These are phyloP conservation scores for Crocuta crocuta DNA, from an alignment of 2,113 vertebrate species.

Conservation along the genomic window DNA sequence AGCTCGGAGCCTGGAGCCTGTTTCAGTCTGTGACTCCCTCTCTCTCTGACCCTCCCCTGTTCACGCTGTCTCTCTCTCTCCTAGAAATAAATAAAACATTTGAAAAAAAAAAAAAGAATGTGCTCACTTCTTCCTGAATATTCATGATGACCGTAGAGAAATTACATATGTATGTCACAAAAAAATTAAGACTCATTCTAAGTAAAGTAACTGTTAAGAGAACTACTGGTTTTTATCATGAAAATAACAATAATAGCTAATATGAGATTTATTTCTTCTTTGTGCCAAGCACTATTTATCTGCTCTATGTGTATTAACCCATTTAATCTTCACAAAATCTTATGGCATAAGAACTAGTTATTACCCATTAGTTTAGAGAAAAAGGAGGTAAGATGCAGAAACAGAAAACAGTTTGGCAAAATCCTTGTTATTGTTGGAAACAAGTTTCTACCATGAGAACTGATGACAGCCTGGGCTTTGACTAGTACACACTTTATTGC, in stretches of 20 bases:
- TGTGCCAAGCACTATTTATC: background rate
- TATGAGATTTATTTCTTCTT: background rate
- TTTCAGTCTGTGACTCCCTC: too few relatives aligned
- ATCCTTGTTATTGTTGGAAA: background rate
- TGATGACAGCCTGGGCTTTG: background rate
- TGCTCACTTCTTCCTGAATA: background rate
- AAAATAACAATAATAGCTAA: background rate
- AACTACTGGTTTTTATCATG: background rate
- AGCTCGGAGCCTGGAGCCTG: too few relatives aligned
- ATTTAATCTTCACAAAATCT: background rate
- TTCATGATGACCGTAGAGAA: background rate
- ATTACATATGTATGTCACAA: background rate
- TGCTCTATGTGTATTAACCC: background rate
- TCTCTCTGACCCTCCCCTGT: too few relatives aligned
- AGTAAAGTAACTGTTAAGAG: background rate
- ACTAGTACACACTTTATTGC: fast-evolving
- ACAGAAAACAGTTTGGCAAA: background rate
- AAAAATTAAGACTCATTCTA: background rate
- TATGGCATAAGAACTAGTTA: background rate
- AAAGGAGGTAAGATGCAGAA: background rate
- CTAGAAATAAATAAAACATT: too few relatives aligned
- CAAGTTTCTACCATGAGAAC: background rate
- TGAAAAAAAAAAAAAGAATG: background rate
- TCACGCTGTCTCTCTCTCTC: too few relatives aligned
- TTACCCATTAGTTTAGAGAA: background rate